Evolutionary conservation across 2,888 invertebrate genomes (phyloP), one percentile per base, ranked within the genome.

Genomic region (Notocelia uddmanniana): DNA sequence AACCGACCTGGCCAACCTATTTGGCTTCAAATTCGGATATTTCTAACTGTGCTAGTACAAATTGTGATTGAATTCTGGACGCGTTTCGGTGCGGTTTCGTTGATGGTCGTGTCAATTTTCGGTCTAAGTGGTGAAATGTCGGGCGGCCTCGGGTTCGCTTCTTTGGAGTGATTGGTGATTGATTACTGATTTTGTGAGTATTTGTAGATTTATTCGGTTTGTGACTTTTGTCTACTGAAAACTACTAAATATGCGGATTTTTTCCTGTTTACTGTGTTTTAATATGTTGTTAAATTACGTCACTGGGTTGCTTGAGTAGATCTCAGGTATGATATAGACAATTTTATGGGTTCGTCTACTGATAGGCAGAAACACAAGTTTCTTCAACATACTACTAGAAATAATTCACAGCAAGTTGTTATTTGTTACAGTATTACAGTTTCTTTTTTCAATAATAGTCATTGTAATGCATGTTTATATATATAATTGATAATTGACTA

Each of bases 1-100:
- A 83, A 74, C 79, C 72, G 81, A 81, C 77, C 73, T 83, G 77
- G 78, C 85, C 78, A 81, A 85, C 75, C 76, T 85, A 76, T 87
- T 88, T 78, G 90, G 90, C 78, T 89, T 88, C 75, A 86, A 87
- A 79, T 89, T 90, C 78, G 89, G 89, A 79, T 90, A 89, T 79
- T 88, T 89, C 81, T 90, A 83, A 62, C 60, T 63, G 63, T 60
- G 62, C 68, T 72, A 73, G 73, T 73, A 69, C 62, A 68, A 69
- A 69, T 68, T 68, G 73, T 73, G 73, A 67, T 60, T 59, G 21
- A 55, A 69, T 31, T 64, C 15, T 19, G 48, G 19, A 57, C 21
- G 48, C 50, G 31, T 19, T 66, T 50, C 60, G 62, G 62, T 55
- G 72, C 54, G 62, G 60, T 60, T 50, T 66, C 54, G 18, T 58